A percentile compares a stretch with the other conserved stretches of the same genome.
These are phyloP conservation scores for Camptogramma bilineatum DNA, from an alignment of 2,888 invertebrate genomes.

Conservation along the genomic window DNA sequence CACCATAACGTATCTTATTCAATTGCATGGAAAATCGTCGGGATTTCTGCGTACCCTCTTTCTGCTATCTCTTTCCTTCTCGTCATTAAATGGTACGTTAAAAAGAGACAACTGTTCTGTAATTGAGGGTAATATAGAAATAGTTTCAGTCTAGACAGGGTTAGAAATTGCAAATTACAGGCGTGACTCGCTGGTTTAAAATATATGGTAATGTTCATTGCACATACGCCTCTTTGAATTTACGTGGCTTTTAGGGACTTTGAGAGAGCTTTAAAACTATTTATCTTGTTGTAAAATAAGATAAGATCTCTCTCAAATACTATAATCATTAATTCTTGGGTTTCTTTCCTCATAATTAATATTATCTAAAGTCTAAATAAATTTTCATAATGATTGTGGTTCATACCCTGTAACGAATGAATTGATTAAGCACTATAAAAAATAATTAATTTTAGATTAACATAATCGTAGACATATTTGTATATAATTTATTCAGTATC, in stretches of 20 bases:
- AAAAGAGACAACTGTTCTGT: slow-evolving; percentile 56
- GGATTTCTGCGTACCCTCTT: slow-evolving; percentile 71
- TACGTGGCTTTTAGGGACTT: slow-evolving; percentile 55
- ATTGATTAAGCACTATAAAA: too few relatives aligned
- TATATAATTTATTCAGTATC: too few relatives aligned
- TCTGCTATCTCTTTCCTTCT: slow-evolving; percentile 52
- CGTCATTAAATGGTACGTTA: slow-evolving; percentile 26
- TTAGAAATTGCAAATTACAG: slow-evolving; percentile 74
- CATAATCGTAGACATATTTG: too few relatives aligned
- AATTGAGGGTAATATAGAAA: slow-evolving; percentile 78
- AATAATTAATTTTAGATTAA: too few relatives aligned
- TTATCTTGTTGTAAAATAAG: slow-evolving; percentile 10
- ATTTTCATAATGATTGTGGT: too few relatives aligned
- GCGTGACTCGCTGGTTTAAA: slow-evolving; percentile 67
- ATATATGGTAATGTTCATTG: slow-evolving; percentile 64
- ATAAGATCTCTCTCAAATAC: too few relatives aligned
- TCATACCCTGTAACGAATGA: too few relatives aligned
- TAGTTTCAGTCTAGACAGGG: slow-evolving; percentile 82
- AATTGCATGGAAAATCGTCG: slow-evolving; percentile 81
- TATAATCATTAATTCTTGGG: too few relatives aligned
- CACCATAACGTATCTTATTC: slow-evolving; percentile 79
- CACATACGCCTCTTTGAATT: slow-evolving; percentile 68
- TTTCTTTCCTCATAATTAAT: too few relatives aligned
- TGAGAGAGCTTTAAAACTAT: slow-evolving; percentile 39
- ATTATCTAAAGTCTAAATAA: too few relatives aligned